These are phyloP conservation scores for Nomada lathburiana DNA, from an alignment of 2,888 invertebrate species.

Conservation along the genomic window DNA sequence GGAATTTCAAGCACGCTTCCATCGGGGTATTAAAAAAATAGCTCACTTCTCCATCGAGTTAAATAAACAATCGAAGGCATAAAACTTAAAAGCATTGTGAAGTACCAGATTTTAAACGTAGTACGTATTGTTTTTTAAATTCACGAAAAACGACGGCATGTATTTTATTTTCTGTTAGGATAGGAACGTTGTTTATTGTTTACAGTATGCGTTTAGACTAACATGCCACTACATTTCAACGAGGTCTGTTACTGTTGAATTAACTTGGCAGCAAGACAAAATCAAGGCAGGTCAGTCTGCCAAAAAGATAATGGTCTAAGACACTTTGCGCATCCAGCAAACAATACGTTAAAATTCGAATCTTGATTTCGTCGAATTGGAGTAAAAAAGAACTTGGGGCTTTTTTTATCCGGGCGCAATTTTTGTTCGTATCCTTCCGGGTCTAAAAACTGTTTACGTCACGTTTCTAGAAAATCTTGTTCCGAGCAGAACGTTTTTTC, in stretches of 20 bases:
- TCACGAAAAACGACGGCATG: background rate
- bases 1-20: too few relatives aligned
- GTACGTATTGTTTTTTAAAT: background rate
- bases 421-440: background rate
- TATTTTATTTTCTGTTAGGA: too few relatives aligned
- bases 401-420: constrained; percentile 2
- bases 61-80: too few relatives aligned
- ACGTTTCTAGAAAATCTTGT: background rate
- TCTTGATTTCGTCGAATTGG: background rate
- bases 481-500: background rate
- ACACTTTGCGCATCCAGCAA: constrained; percentile 30
- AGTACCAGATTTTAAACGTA: background rate
- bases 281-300: constrained; percentile 6
- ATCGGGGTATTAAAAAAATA: too few relatives aligned
- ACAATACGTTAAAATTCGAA: constrained; percentile 23
- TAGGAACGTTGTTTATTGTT: constrained; percentile 4
- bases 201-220: constrained; percentile 13
- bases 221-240: constrained; percentile 31
- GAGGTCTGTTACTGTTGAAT: constrained; percentile 8
- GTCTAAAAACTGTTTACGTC: constrained; percentile 6
- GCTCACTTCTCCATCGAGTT: too few relatives aligned
- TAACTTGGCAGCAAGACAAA: constrained; percentile 47
- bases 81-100: background rate
- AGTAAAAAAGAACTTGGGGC: background rate
- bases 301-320: constrained; percentile 19